Evolutionary conservation across 1,140 invertebrate genomes (phyloP), one percentile per base, ranked within the genome.

Genomic region (Meteorus sp.): DNA sequence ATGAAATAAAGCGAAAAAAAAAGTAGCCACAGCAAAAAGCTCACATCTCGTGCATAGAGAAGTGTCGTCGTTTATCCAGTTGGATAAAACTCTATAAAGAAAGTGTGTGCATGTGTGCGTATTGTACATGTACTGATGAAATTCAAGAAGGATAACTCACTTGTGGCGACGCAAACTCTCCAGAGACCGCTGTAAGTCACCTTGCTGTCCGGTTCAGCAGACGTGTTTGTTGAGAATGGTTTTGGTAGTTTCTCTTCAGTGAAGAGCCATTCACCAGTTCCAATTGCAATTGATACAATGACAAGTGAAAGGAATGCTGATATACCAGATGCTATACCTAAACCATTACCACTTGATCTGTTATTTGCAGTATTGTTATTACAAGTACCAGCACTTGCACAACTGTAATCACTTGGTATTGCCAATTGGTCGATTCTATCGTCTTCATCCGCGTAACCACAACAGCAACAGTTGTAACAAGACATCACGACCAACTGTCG

Each of bases 241-340:
- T 83, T 83, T 9, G 79, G 74, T 62, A 85, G 82, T 63, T 80
- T 81, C 70, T 86, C 85, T 55, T 84, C 81, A 20, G 82, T 84
- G 27, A 85, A 71, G 2, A 86, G 69, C 85, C 85, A 86, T 63
- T 82, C 76, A 60, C 82, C 83, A 15, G 84, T 85, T 11, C 77
- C 75, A 47, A 85, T 79, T 31, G 84, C 83, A 5, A 84, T 74
- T 43, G 76, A 74, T 45, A 85, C 81, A 50, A 83, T 79, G 22
- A 81, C 67, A 29, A 85, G 68, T n/a, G 83, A 84, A 15, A 84
- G 66, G 37, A 82, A 70, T 3, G 84, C 81, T n/a, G 79, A 78
- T 27, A 84, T 56, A 33, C 68, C 68, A 39, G 75, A 76, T 51
- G 71, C 65, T 23, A 76, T 63, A 43, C 69, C 68, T 3, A 77